A percentile compares a stretch with the other conserved stretches of the same genome.
Conservation (phyloP, 2,113 vertebrate species). For the Zootoca vivipara region DNA sequence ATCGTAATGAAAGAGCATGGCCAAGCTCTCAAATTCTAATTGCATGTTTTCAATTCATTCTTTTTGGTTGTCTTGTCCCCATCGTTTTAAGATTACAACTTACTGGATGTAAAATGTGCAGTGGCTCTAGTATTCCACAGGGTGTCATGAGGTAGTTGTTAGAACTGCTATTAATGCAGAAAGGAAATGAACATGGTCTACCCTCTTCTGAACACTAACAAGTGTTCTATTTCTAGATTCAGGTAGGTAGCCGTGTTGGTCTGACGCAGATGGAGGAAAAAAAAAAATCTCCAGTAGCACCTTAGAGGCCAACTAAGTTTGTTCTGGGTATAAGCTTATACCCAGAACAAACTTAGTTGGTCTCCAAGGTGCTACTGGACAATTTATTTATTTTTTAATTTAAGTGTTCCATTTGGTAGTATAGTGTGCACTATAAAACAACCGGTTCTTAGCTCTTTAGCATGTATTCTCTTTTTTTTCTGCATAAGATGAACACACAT, state of each 20-base stretch:
- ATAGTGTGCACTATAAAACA: constrained; percentile 54
- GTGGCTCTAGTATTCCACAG: constrained; percentile 77
- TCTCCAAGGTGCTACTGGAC: too few species aligned
- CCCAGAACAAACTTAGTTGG: too few species aligned
- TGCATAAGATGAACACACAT: constrained; percentile 42
- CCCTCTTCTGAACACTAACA: constrained; percentile 57
- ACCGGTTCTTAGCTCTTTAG: constrained; percentile 66
- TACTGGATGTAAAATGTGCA: constrained; percentile 53
- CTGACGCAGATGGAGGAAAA: too few species aligned
- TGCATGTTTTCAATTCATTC: not conserved
- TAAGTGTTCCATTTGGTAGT: too few species aligned
- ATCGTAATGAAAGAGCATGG: constrained; percentile 54
- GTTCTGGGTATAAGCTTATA: too few species aligned
- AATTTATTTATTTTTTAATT: too few species aligned
- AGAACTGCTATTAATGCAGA: constrained; percentile 49
- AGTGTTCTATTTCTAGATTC: constrained; percentile 1
- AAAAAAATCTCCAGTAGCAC: too few species aligned
- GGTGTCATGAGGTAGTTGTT: constrained; percentile 81
- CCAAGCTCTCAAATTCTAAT: constrained; percentile 57
- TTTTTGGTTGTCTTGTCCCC: constrained; percentile 39
- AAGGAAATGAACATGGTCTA: constrained; percentile 39
- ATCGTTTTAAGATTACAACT: constrained; percentile 44
- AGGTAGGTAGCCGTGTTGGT: too few species aligned
- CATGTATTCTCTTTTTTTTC: constrained; percentile 60
- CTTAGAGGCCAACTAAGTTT: too few species aligned